phyloP scores from a whole-genome alignment of 2,113 vertebrate genomes.

The Saguinus midas region DNA sequence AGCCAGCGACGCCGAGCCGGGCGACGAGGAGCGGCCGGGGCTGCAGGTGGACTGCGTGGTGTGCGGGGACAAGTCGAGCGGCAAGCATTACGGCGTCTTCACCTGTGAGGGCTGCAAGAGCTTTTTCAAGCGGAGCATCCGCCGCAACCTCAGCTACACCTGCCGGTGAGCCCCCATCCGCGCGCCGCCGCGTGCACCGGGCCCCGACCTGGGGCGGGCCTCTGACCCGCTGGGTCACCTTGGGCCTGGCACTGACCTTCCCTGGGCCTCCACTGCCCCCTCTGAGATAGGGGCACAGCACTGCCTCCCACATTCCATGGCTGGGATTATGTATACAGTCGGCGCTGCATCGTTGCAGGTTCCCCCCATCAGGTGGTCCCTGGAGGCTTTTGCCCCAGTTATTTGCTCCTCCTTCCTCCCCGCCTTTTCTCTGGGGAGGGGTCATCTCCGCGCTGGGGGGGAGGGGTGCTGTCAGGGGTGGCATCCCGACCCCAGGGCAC shows the following conservation, averaged over 20 bases:
- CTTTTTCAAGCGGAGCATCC: slow-evolving; percentile 95
- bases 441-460: neutral
- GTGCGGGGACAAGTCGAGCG: slow-evolving; percentile 94
- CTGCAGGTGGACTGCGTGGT: slow-evolving; percentile 94
- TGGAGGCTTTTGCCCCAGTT: slow-evolving; percentile 3
- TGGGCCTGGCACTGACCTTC: slow-evolving; percentile 69
- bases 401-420: neutral
- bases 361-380: slow-evolving; percentile 37
- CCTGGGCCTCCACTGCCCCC: neutral
- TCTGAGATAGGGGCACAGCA: neutral
- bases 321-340: slow-evolving; percentile 35
- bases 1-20: slow-evolving; percentile 92
- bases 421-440: neutral
- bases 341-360: slow-evolving; percentile 34
- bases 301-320: neutral
- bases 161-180: slow-evolving; percentile 87
- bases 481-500: neutral
- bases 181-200: neutral
- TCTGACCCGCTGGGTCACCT: slow-evolving; percentile 72
- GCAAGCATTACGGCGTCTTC: slow-evolving; percentile 95
- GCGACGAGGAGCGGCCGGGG: slow-evolving; percentile 90
- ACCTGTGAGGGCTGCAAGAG: slow-evolving; percentile 97
- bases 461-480: slow-evolving; percentile 16
- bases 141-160: slow-evolving; percentile 94
- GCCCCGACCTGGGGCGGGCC: slow-evolving; percentile 9